Percentiles rank a stretch among this genome's conserved stretches.
These are phyloP conservation scores for Genyomyrus donnyi DNA, from an alignment of 2,113 vertebrate genomes.

Conservation along the genomic window DNA sequence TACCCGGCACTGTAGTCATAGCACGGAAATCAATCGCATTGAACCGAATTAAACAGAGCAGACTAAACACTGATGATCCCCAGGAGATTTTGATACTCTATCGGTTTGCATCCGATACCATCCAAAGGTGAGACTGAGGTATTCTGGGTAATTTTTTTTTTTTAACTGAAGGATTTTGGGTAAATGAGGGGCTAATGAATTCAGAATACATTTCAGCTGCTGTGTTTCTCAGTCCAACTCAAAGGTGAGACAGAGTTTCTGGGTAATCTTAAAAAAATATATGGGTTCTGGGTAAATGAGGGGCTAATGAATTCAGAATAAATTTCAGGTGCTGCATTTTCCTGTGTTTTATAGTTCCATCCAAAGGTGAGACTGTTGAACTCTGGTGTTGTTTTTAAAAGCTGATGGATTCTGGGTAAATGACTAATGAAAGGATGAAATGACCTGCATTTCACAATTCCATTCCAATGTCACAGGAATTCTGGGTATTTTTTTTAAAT, in stretches of 20 bases:
- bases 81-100: background rate
- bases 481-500: background rate
- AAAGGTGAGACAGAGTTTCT: background rate
- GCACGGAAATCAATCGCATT: constrained; percentile 8
- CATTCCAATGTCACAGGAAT: background rate
- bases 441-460: background rate
- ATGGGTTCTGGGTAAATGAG: background rate
- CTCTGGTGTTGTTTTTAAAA: background rate
- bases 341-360: background rate
- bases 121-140: background rate
- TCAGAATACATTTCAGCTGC: background rate
- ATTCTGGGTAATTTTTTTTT: background rate
- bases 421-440: background rate
- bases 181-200: background rate
- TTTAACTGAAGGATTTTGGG: background rate
- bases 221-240: background rate
- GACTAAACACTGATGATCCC: constrained; percentile 8
- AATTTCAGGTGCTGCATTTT: background rate
- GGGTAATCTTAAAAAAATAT: background rate
- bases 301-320: background rate
- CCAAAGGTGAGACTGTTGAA: background rate
- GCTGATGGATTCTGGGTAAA: background rate
- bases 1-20: background rate
- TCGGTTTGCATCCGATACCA: background rate
- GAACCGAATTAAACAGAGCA: constrained; percentile 10